Conservation (phyloP, 2,888 invertebrate species). For the Andrena chrysosceles region DNA sequence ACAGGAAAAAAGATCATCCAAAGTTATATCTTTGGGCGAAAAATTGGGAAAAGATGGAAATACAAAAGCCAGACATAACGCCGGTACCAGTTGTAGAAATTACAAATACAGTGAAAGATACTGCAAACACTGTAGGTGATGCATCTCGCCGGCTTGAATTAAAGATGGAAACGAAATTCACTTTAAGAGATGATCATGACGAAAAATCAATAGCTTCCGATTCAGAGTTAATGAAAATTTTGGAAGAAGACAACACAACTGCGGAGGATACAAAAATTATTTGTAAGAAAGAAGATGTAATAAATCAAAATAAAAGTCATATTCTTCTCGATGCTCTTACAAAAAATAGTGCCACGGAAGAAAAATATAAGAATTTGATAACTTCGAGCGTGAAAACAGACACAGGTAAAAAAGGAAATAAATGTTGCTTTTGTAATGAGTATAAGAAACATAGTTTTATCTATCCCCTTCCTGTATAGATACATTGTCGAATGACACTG, state of each 20-base stretch:
- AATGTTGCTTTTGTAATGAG: not conserved
- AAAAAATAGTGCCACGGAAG: conserved; percentile 63
- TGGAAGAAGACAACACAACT: conserved; percentile 81
- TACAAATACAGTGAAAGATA: conserved; percentile 70
- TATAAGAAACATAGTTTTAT: not conserved
- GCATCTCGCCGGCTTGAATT: conserved; percentile 57
- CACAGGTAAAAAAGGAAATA: conserved; percentile 31
- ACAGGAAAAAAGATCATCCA: conserved; percentile 92
- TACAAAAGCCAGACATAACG: conserved; percentile 75
- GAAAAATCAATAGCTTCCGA: conserved; percentile 82
- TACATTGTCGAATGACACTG: conserved; percentile 35
- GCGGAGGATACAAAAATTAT: conserved; percentile 76
- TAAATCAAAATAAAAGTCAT: conserved; percentile 68
- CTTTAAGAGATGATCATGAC: conserved; percentile 80
- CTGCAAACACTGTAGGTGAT: conserved; percentile 61
- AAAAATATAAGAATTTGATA: conserved; percentile 45
- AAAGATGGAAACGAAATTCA: conserved; percentile 76
- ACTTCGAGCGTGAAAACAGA: conserved; percentile 63
- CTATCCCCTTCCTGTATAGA: conserved; percentile 16
- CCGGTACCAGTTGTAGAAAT: conserved; percentile 80
- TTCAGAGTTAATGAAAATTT: conserved; percentile 83
- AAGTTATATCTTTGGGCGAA: conserved; percentile 95
- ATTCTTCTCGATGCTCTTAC: conserved; percentile 78
- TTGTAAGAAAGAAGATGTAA: conserved; percentile 70
- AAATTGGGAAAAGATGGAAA: conserved; percentile 89